Percentiles rank a stretch among this genome's conserved stretches.
Conservation (phyloP, 2,113 vertebrate species). For the Thomomys bottae region DNA sequence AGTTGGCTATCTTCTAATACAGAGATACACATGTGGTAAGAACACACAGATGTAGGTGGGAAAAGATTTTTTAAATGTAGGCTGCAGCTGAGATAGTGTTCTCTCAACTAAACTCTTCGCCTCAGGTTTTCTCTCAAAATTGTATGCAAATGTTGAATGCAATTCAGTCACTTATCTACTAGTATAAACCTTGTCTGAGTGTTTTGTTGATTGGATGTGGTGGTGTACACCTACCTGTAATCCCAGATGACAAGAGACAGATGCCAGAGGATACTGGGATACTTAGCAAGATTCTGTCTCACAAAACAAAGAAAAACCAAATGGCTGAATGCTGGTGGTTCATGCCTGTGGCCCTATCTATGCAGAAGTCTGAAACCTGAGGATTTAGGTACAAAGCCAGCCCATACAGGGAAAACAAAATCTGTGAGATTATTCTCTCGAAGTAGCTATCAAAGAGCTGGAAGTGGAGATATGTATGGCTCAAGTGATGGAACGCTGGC, state of each 20-base stretch:
- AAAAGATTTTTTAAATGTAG: slow-evolving; percentile 14
- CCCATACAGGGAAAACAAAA: too few species aligned
- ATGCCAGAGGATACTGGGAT: not conserved
- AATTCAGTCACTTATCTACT: not conserved
- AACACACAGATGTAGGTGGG: not conserved
- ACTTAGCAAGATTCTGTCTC: not conserved
- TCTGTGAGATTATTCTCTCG: too few species aligned
- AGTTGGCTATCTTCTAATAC: not conserved
- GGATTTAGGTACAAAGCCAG: too few species aligned
- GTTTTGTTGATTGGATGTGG: not conserved
- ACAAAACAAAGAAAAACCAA: not conserved
- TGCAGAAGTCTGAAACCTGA: too few species aligned
- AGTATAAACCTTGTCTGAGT: not conserved
- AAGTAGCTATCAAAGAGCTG: too few species aligned
- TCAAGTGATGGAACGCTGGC: too few species aligned
- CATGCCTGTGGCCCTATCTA: too few species aligned
- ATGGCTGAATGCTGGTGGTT: not conserved
- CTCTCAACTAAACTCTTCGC: not conserved
- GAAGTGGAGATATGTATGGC: too few species aligned
- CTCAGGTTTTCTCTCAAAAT: slow-evolving; percentile 26
- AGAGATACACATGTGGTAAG: not conserved
- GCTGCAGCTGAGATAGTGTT: not conserved
- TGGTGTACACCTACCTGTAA: not conserved
- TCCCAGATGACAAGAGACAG: not conserved
- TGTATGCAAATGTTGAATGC: not conserved